phyloP scores from a whole-genome alignment of 2,797 vertebrate genomes.

The Amniataba percoides region DNA sequence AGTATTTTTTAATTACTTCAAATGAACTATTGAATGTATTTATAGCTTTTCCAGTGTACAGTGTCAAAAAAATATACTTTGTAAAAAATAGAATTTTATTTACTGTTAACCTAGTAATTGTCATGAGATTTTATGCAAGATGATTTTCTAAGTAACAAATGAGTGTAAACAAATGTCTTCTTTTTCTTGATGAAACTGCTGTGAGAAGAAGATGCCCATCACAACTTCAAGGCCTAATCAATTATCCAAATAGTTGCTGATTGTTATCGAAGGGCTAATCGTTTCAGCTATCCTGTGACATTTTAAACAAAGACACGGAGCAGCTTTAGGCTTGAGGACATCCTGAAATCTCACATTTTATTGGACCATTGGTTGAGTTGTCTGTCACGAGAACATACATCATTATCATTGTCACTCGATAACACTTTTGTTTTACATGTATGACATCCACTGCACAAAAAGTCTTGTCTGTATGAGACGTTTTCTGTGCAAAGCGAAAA shows the following conservation, averaged over 20 bases:
- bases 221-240: background rate
- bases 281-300: conserved; percentile 6
- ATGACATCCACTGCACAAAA: conserved; percentile 58
- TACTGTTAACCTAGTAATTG: background rate
- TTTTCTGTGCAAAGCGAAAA: conserved; percentile 51
- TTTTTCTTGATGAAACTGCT: background rate
- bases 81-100: background rate
- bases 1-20: conserved; percentile 41
- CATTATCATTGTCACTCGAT: conserved; percentile 44
- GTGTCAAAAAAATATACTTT: background rate
- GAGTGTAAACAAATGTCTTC: background rate
- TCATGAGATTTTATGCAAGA: conserved; percentile 22
- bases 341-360: conserved; percentile 80
- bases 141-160: conserved; percentile 19
- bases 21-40: conserved; percentile 57
- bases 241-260: background rate
- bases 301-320: conserved; percentile 43
- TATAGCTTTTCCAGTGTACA: conserved; percentile 16
- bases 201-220: background rate
- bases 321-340: conserved; percentile 51
- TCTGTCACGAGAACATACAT: conserved; percentile 69
- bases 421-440: conserved; percentile 58
- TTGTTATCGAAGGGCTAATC: rapidly evolving
- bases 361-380: conserved; percentile 68
- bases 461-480: conserved; percentile 44